Evolutionary conservation across 53 echinoderm and acorn worm species (phyloP).

Genomic region (Arbacia lixula): DNA sequence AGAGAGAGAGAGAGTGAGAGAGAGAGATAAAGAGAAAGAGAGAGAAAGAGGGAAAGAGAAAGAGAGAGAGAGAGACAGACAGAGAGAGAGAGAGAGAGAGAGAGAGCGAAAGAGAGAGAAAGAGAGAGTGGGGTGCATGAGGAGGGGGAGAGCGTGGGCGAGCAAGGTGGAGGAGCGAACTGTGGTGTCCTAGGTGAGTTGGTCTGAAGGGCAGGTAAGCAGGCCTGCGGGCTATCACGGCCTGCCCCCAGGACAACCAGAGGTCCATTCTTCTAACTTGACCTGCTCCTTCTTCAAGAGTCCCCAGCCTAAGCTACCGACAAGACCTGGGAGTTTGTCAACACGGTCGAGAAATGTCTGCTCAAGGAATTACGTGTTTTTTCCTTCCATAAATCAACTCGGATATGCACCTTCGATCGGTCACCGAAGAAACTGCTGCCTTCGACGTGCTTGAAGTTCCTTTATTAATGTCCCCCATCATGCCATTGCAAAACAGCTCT

Average conservation of each 20-base stretch:
- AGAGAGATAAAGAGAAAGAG: slow-evolving; percentile 8
- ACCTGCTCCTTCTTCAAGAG: slow-evolving; percentile 6
- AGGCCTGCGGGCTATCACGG: slow-evolving; percentile 19
- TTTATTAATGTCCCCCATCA: no score
- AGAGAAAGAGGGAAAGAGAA: neutral
- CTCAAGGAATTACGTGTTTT: no score
- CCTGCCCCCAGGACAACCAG: slow-evolving; percentile 9
- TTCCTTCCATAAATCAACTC: no score
- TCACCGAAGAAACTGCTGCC: no score
- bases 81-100: neutral
- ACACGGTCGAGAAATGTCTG: no score
- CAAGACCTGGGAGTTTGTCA: no score
- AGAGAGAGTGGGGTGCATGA: slow-evolving; percentile 7
- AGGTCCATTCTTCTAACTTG: slow-evolving; percentile 4
- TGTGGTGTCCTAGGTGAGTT: slow-evolving; percentile 24
- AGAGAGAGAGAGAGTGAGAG: neutral
- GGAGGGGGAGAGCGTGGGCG: slow-evolving; percentile 17
- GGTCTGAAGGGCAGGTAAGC: slow-evolving; percentile 42
- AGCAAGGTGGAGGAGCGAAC: slow-evolving; percentile 21
- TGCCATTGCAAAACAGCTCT: no score
- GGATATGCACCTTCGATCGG: no score
- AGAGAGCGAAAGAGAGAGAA: slow-evolving; percentile 6
- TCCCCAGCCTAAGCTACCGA: no score
- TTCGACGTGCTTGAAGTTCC: no score
- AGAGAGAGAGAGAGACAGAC: neutral